These are phyloP conservation scores for Hipposideros armiger DNA, from an alignment of 2,113 vertebrate species.

Conservation along the genomic window DNA sequence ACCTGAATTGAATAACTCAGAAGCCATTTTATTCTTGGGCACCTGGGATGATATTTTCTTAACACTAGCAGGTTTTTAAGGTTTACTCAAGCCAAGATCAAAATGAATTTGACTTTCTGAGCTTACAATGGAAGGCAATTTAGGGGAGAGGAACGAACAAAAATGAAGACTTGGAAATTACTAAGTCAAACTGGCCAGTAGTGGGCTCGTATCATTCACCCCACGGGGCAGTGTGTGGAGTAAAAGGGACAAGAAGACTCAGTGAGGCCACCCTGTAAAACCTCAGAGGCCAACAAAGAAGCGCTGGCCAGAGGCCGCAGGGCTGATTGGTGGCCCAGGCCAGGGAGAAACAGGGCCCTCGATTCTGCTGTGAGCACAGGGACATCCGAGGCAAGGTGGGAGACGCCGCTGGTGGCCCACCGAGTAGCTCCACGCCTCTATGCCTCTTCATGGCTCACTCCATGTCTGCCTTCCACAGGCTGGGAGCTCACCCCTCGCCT, in stretches of 20 bases:
- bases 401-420: not conserved
- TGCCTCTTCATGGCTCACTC: not conserved
- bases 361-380: fast-evolving
- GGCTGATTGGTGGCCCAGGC: not conserved
- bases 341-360: not conserved
- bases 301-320: fast-evolving
- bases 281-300: not conserved
- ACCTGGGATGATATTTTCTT: not conserved
- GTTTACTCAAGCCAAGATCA: conserved; percentile 58
- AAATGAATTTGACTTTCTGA: conserved; percentile 62
- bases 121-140: not conserved
- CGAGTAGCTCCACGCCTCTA: not conserved
- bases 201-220: too few species aligned
- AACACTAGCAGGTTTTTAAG: not conserved
- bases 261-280: not conserved
- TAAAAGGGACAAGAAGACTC: not conserved
- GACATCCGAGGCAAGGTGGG: fast-evolving
- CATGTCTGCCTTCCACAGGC: not conserved
- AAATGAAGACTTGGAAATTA: conserved; percentile 31
- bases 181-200: not conserved
- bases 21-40: not conserved
- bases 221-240: not conserved
- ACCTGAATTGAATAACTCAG: not conserved
- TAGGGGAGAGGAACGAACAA: not conserved
- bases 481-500: too few species aligned